Conservation (phyloP, 1,140 invertebrate species). For the Parapsyche elsis region DNA sequence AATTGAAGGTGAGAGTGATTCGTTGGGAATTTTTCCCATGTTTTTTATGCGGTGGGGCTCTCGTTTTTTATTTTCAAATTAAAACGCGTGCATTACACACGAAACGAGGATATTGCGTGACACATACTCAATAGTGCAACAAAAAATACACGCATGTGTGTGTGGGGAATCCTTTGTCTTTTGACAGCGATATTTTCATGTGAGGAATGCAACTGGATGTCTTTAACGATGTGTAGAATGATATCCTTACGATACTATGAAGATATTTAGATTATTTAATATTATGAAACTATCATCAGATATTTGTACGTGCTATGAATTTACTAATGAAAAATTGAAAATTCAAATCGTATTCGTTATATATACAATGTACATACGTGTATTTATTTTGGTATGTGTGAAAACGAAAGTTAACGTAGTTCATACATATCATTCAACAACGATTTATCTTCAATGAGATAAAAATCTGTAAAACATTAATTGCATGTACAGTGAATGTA, state of each 20-base stretch:
- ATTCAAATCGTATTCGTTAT: background rate
- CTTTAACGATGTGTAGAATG: background rate
- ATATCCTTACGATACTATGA: background rate
- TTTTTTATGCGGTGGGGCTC: background rate
- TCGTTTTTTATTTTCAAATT: slow-evolving; percentile 12
- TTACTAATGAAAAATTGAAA: background rate
- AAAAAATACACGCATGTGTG: background rate
- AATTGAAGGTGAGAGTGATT: slow-evolving; percentile 26
- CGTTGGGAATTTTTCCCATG: slow-evolving; percentile 8
- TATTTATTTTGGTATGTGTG: background rate
- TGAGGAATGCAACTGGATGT: slow-evolving; percentile 5
- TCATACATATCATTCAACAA: background rate
- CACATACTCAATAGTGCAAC: slow-evolving; percentile 6
- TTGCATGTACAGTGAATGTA: background rate
- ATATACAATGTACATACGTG: background rate
- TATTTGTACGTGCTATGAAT: too few species aligned
- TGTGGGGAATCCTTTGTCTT: slow-evolving; percentile 25
- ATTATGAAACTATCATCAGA: too few species aligned
- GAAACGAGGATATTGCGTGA: slow-evolving; percentile 31
- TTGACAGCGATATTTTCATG: background rate
- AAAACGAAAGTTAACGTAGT: background rate
- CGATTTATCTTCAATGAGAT: slow-evolving; percentile 14
- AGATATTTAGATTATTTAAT: slow-evolving; percentile 1
- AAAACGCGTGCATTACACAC: slow-evolving; percentile 22
- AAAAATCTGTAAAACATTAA: slow-evolving; percentile 19